A percentile compares a stretch with the other conserved stretches of the same genome.
Conservation (phyloP, 2,113 vertebrate species). For the Channa maculata region DNA sequence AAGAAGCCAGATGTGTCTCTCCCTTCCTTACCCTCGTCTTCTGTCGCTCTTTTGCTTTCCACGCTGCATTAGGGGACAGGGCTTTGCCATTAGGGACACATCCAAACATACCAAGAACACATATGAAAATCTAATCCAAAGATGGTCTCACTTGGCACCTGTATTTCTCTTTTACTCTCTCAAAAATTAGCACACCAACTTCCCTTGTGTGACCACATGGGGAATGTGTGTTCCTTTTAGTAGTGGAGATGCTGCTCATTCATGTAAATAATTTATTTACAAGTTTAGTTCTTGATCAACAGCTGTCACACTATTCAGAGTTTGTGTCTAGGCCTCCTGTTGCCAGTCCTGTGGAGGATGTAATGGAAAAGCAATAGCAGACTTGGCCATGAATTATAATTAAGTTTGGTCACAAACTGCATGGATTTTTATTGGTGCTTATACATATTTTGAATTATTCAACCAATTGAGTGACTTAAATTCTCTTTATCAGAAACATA, state of each 20-base stretch:
- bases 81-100: not conserved
- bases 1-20: slow-evolving; percentile 50
- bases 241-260: slow-evolving; percentile 44
- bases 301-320: slow-evolving; percentile 53
- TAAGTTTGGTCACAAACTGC: not conserved
- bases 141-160: not conserved
- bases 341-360: not conserved
- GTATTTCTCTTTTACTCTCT: not conserved
- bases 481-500: too few relatives aligned
- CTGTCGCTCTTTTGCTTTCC: not conserved
- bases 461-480: too few relatives aligned
- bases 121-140: not conserved
- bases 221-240: slow-evolving; percentile 17
- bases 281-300: slow-evolving; percentile 50
- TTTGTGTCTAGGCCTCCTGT: not conserved
- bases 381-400: not conserved
- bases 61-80: not conserved
- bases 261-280: slow-evolving; percentile 69
- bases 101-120: not conserved
- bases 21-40: not conserved
- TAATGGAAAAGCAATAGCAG: slow-evolving; percentile 1
- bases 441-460: too few relatives aligned
- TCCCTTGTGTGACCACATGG: slow-evolving; percentile 55
- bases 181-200: slow-evolving; percentile 17
- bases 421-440: not conserved